Conservation (phyloP, 2,113 vertebrate species). For the Bungarus multicinctus region DNA sequence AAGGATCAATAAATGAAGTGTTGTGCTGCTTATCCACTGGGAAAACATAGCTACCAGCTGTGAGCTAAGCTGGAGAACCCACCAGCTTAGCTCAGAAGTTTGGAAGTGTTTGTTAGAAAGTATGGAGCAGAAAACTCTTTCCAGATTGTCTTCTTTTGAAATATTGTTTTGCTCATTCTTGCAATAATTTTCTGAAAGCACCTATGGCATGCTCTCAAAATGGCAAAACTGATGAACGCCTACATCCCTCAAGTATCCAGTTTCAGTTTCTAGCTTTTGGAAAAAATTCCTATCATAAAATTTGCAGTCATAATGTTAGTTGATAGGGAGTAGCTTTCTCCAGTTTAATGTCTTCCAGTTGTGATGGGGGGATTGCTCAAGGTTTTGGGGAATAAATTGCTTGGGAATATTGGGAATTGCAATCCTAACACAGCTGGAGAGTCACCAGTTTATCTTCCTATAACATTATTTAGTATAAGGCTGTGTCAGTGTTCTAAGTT, state of each 20-base stretch:
- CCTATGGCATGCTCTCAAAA: neutral
- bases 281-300: neutral
- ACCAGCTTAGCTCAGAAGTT: too few species aligned
- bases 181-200: neutral
- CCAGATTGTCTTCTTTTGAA: neutral
- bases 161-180: neutral
- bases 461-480: neutral
- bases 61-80: neutral
- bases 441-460: neutral
- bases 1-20: neutral
- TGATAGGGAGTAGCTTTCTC: neutral
- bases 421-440: neutral
- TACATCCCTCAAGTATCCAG: neutral
- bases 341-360: neutral
- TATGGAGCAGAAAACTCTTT: neutral
- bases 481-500: neutral
- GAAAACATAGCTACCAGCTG: neutral
- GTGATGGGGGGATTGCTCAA: neutral
- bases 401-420: neutral
- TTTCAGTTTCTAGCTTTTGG: neutral
- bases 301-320: neutral
- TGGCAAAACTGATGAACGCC: neutral
- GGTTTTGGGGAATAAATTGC: neutral
- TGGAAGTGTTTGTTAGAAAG: neutral
- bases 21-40: neutral